phyloP scores from a whole-genome alignment of 2,888 invertebrate species.

The Stenurella melanura region DNA sequence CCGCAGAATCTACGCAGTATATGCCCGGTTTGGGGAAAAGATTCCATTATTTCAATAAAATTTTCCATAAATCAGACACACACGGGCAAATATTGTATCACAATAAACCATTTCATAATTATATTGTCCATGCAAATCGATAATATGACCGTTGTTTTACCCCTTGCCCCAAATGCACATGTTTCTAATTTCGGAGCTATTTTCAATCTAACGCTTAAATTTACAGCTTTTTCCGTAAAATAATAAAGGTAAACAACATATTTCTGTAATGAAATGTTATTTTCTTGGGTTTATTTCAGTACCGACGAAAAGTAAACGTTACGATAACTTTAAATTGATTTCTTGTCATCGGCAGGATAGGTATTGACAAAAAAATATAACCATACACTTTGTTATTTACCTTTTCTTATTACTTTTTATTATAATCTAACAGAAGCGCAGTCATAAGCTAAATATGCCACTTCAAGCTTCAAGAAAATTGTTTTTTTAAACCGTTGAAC shows the following conservation, averaged over 20 bases:
- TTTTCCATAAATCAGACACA: conserved; percentile 8
- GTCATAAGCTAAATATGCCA: background rate
- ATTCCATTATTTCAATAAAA: background rate
- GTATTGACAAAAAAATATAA: conserved; percentile 21
- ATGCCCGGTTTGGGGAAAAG: conserved; percentile 36
- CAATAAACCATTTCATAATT: conserved; percentile 37
- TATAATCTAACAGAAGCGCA: background rate
- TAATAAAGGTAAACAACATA: conserved; percentile 14
- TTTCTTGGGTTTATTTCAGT: conserved; percentile 4
- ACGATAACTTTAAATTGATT: conserved; percentile 32
- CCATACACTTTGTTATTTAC: background rate
- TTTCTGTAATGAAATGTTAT: background rate
- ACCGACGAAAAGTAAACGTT: background rate
- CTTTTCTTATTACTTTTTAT: background rate
- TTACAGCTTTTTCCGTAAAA: conserved; percentile 13
- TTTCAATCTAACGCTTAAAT: conserved; percentile 30
- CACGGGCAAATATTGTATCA: conserved; percentile 1
- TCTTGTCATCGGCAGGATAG: conserved; percentile 28
- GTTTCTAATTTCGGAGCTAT: conserved; percentile 58
- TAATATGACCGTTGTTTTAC: conserved; percentile 68
- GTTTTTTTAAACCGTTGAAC: background rate
- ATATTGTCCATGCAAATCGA: conserved; percentile 68
- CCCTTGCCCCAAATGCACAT: conserved; percentile 66
- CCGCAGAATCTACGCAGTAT: conserved; percentile 66
- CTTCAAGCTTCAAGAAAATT: background rate